Percentiles rank a stretch among this genome's conserved stretches.
These are phyloP conservation scores for Troilus luridus DNA, from an alignment of 2,888 invertebrate genomes.

Conservation along the genomic window DNA sequence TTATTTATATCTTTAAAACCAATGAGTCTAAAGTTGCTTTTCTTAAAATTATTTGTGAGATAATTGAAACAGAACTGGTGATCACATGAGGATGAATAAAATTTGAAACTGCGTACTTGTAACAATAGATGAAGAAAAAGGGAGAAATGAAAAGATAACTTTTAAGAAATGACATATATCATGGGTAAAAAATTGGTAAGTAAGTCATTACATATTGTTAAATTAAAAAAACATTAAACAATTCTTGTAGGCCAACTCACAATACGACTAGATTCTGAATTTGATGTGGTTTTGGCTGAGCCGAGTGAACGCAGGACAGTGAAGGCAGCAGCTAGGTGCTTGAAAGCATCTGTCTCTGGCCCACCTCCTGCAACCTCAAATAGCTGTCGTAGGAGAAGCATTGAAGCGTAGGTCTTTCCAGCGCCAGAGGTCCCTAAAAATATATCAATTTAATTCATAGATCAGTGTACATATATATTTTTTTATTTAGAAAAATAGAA, in stretches of 20 bases:
- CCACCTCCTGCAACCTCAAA: conserved; percentile 96
- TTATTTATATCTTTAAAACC: too few relatives aligned
- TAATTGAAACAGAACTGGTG: not conserved
- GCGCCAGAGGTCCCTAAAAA: conserved; percentile 87
- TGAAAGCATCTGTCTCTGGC: conserved; percentile 95
- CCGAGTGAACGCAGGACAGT: conserved; percentile 93
- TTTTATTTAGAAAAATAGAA: too few relatives aligned
- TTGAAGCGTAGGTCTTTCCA: conserved; percentile 94
- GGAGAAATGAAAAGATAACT: not conserved
- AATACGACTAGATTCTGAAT: conserved; percentile 94
- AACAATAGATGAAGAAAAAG: not conserved
- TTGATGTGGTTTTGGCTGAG: conserved; percentile 90
- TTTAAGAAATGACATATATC: not conserved
- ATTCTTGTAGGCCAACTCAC: conserved; percentile 72
- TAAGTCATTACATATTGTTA: not conserved
- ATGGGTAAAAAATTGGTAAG: not conserved
- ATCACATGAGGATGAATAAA: not conserved
- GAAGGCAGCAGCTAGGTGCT: conserved; percentile 94
- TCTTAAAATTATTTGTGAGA: not conserved
- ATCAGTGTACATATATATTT: too few relatives aligned
- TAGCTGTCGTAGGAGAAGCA: conserved; percentile 89
- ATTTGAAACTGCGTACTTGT: not conserved
- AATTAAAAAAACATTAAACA: not conserved
- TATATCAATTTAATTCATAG: conserved; percentile 45
- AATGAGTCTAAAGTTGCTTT: too few relatives aligned